Conservation (phyloP, 2,888 invertebrate species). For the Rosalia funebris region DNA sequence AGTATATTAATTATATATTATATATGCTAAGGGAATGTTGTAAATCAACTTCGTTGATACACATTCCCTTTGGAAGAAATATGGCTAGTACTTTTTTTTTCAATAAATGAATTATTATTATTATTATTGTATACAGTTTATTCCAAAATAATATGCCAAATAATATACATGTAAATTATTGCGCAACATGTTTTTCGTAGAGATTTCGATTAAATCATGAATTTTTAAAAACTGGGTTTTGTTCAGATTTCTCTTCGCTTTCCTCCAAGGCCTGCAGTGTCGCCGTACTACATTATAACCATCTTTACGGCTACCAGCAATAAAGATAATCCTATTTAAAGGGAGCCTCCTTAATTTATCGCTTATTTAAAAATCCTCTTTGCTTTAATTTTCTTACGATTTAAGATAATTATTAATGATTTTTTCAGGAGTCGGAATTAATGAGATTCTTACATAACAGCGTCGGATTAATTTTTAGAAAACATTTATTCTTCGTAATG, state of each 20-base stretch:
- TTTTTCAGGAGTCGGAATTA: background rate
- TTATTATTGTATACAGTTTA: no score
- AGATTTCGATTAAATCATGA: no score
- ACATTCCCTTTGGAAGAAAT: no score
- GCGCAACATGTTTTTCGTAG: no score
- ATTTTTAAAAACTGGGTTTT: no score
- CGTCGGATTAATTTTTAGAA: background rate
- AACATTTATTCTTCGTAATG: background rate
- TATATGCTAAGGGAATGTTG: no score
- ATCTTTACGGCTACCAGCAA: background rate
- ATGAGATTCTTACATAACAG: background rate
- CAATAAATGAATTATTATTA: no score
- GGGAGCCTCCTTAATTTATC: background rate
- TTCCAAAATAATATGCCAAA: no score
- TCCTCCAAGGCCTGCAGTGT: background rate
- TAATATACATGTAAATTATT: no score
- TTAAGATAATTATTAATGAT: constrained; percentile 3
- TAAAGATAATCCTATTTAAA: constrained; percentile 18
- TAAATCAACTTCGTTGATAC: no score
- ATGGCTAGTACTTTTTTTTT: no score
- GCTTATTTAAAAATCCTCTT: constrained; percentile 12
- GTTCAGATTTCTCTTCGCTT: background rate
- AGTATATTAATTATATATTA: no score
- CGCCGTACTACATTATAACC: background rate
- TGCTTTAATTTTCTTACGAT: constrained; percentile 7